Conservation (phyloP, 2,113 vertebrate genomes). For the Pelecanoides urinatrix region DNA sequence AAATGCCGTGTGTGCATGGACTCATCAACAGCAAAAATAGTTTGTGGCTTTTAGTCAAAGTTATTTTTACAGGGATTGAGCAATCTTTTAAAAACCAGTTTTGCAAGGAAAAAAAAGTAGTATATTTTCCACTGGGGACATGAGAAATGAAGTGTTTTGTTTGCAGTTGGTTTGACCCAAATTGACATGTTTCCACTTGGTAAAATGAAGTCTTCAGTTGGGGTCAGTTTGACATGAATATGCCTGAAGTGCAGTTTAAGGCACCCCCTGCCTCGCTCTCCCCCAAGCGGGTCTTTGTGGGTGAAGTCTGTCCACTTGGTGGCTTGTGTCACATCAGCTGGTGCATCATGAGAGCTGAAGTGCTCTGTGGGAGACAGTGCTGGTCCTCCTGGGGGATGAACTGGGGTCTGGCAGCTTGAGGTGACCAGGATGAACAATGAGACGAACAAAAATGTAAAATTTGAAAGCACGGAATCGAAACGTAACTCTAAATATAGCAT, state of each 20-base stretch:
- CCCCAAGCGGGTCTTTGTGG: not conserved
- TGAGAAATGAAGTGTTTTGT: not conserved
- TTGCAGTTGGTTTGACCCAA: not conserved
- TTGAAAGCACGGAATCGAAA: not conserved
- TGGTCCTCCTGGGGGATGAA: not conserved
- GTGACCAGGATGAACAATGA: not conserved
- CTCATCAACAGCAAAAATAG: not conserved
- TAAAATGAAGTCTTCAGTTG: not conserved
- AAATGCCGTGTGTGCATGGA: accelerated
- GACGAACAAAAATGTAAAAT: not conserved
- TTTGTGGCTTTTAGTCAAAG: not conserved
- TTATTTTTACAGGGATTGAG: not conserved
- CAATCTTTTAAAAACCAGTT: not conserved
- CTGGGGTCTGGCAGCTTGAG: not conserved
- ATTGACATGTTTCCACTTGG: not conserved
- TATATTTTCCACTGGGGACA: not conserved
- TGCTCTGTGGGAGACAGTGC: not conserved
- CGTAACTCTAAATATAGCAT: not conserved
- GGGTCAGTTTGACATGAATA: not conserved
- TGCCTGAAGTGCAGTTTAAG: not conserved
- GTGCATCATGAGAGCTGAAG: accelerated
- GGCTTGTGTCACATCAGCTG: not conserved
- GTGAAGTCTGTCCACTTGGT: not conserved
- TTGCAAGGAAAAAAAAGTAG: not conserved
- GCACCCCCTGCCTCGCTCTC: not conserved